These are phyloP conservation scores for Oryzias dopingdopingensis DNA, from an alignment of 2,797 vertebrate species.

Conservation along the genomic window DNA sequence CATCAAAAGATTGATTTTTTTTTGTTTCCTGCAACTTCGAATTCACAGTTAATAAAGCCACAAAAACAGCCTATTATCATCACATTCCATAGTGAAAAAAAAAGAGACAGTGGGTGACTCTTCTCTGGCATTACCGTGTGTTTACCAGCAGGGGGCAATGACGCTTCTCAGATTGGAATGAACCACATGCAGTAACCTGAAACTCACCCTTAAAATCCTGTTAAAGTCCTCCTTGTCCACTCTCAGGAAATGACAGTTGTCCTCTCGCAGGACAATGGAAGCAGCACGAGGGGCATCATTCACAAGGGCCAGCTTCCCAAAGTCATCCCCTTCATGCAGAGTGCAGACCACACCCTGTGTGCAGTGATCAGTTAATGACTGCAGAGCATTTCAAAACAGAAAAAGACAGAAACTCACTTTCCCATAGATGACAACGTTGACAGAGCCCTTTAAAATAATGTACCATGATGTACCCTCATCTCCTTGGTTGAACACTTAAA, in stretches of 20 bases:
- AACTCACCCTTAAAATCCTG: constrained; percentile 91
- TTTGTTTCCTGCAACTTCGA: constrained; percentile 6
- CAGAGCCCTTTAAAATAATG: constrained; percentile 97
- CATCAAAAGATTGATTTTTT: constrained; percentile 9
- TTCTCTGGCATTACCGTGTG: constrained; percentile 37
- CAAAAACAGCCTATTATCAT: constrained; percentile 11
- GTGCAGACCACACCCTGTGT: constrained; percentile 95
- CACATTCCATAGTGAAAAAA: constrained; percentile 17
- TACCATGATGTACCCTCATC: constrained; percentile 99
- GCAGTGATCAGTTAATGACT: constrained; percentile 2
- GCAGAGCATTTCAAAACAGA: neutral
- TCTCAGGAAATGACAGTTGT: constrained; percentile 96
- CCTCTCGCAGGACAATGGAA: constrained; percentile 94
- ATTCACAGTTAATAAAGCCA: constrained; percentile 16
- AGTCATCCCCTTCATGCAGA: constrained; percentile 95
- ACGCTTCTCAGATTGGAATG: neutral
- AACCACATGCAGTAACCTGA: neutral
- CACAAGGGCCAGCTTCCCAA: constrained; percentile 96
- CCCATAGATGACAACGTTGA: constrained; percentile 98
- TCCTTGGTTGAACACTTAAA: constrained; percentile 95
- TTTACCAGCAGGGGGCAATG: constrained; percentile 67
- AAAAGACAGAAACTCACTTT: constrained; percentile 80
- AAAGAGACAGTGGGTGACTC: constrained; percentile 11
- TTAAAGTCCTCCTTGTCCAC: constrained; percentile 99
- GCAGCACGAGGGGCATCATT: constrained; percentile 96